phyloP scores from a whole-genome alignment of 2,113 vertebrate genomes.

The Megaceryle torquata region DNA sequence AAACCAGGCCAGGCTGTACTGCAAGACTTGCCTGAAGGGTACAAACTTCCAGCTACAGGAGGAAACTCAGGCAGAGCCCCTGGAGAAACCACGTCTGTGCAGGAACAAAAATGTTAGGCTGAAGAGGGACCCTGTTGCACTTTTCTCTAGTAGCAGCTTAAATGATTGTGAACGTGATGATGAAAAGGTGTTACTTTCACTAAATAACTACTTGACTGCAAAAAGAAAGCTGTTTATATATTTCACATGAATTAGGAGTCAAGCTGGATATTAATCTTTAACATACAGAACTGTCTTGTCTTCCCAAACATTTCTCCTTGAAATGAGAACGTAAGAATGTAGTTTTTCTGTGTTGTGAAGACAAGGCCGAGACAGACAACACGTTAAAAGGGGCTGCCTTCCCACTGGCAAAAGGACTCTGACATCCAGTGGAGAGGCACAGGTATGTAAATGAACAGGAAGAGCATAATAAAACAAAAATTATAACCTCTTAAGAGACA shows the following conservation, averaged over 20 bases:
- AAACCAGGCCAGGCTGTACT: neutral
- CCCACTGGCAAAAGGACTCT: neutral
- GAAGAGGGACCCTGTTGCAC: neutral
- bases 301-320: neutral
- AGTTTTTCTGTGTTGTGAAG: neutral
- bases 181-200: neutral
- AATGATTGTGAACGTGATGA: neutral
- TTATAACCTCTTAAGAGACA: neutral
- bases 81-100: rapidly evolving
- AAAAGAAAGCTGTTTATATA: neutral
- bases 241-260: neutral
- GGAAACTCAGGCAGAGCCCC: neutral
- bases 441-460: neutral
- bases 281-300: neutral
- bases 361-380: neutral
- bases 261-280: neutral
- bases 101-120: neutral
- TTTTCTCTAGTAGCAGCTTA: neutral
- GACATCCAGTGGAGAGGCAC: neutral
- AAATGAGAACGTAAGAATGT: neutral
- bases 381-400: neutral
- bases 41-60: neutral
- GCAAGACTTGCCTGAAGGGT: neutral
- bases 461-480: neutral
- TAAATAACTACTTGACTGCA: neutral